Conservation (phyloP, 2,797 vertebrate genomes). For the Diplodus puntazzo region DNA sequence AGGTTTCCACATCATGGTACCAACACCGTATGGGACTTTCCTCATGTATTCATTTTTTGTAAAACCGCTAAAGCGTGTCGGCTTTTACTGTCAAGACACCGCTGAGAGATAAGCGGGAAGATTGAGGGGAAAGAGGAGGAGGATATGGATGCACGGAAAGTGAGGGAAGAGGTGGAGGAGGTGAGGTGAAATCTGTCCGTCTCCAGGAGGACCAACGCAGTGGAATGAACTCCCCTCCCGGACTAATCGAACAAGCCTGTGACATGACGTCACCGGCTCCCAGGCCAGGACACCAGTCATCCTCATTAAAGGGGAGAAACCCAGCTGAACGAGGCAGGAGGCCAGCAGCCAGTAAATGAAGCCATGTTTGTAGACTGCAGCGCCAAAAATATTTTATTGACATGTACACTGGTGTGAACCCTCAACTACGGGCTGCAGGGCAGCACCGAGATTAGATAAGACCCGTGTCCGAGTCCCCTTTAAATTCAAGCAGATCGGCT, state of each 20-base stretch:
- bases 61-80: slow-evolving; percentile 18
- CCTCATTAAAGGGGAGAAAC: slow-evolving; percentile 5
- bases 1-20: slow-evolving; percentile 18
- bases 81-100: slow-evolving; percentile 25
- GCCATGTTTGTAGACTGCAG: slow-evolving; percentile 15
- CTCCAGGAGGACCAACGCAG: slow-evolving; percentile 25
- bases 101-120: slow-evolving; percentile 13
- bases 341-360: slow-evolving; percentile 36
- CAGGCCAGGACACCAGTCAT: slow-evolving; percentile 17
- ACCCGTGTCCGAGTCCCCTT: neutral
- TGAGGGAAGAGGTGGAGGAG: slow-evolving; percentile 14
- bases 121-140: neutral
- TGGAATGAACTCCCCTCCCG: slow-evolving; percentile 34
- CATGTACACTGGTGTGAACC: slow-evolving; percentile 1
- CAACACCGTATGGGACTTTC: slow-evolving; percentile 38
- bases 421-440: neutral
- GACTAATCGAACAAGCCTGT: slow-evolving; percentile 48
- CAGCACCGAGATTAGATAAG: neutral
- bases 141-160: slow-evolving; percentile 3
- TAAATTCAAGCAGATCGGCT: neutral
- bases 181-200: slow-evolving; percentile 21
- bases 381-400: slow-evolving; percentile 1
- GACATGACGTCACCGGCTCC: slow-evolving; percentile 48
- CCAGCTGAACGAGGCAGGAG: slow-evolving; percentile 14
- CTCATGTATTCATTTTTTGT: slow-evolving; percentile 34